Base-by-base conservation (phyloP, 1,140 invertebrate species). In the Bombus difficillimus region DNA sequence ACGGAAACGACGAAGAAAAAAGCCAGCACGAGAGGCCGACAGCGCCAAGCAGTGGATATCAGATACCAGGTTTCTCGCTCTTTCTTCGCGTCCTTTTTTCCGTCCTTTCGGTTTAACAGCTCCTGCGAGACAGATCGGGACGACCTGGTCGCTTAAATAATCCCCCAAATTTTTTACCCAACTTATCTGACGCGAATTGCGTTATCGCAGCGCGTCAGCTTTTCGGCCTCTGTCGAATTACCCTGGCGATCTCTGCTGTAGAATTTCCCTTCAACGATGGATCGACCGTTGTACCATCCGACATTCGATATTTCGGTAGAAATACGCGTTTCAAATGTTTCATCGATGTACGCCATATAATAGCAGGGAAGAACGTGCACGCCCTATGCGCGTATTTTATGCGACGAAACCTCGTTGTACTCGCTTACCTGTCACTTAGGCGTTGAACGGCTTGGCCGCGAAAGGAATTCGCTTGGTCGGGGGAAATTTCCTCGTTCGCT, bases 191-290 rank as follows among this genome's bases (percentile, higher is more conserved):
- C 64, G 53, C 71, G 62, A 57, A 62, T 41, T 34, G 64, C 69
- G 83, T 88, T 77, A 89, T 88, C 87, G 86, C 83, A 53, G 53
- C 80, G 87, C 86, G 74, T 73, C 86, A 83, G 69, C 81, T 78
- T 77, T 79, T 79, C 64, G 28, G n/a, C n/a, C 15, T 41, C 64
- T 57, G 85, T 88, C 86, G 87, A 88, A 85, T 87, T 88, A 87
- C 43, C 1, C 6, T 22, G 47, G 6, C 47, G 47, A 53, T 53
- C 18, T 18, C 18, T 32, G 39, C 57, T 39, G 68, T 73, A 64
- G 76, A 87, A 87, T 71, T 57, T 39, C 64, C 13, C 62, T 57
- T 71, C 66, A 73, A 73, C 78, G 75, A 86, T 8, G 34, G 13
- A 43, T 68, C 43, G 47, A 47, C 22, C 43, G 8, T 25, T 57